A percentile compares a stretch with the other conserved stretches of the same genome.
Conservation (phyloP, 2,888 invertebrate genomes). For the Drosophila flavopinicola region DNA sequence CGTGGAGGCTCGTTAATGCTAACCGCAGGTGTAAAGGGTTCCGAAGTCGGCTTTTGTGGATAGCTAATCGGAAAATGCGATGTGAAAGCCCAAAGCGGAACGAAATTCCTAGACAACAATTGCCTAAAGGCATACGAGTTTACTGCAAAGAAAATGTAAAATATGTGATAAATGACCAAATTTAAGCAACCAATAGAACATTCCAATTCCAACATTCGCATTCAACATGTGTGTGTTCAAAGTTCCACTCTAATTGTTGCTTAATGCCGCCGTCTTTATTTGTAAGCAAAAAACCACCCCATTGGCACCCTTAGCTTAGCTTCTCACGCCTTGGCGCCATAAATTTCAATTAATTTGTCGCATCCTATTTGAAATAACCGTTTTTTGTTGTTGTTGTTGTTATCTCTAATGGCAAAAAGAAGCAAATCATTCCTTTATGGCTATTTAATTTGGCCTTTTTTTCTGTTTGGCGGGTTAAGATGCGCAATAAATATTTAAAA, state of each 20-base stretch:
- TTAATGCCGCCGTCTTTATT: slow-evolving; percentile 39
- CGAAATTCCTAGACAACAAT: slow-evolving; percentile 26
- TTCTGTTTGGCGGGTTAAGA: slow-evolving; percentile 15
- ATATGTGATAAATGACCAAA: neutral
- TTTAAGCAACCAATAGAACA: neutral
- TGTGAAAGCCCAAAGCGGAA: slow-evolving; percentile 18
- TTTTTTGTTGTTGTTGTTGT: slow-evolving; percentile 29
- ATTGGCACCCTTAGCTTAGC: slow-evolving; percentile 8
- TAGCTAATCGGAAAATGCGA: slow-evolving; percentile 17
- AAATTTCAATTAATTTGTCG: slow-evolving; percentile 76
- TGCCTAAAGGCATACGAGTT: slow-evolving; percentile 17
- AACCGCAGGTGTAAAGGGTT: slow-evolving; percentile 44
- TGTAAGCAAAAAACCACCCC: slow-evolving; percentile 2
- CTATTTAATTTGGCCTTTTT: slow-evolving; percentile 67
- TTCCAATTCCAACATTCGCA: slow-evolving; percentile 2
- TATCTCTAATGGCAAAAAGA: slow-evolving; percentile 37
- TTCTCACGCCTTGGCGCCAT: slow-evolving; percentile 61
- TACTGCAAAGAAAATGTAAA: neutral
- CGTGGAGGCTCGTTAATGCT: slow-evolving; percentile 34
- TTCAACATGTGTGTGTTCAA: slow-evolving; percentile 34
- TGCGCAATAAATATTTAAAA: slow-evolving; percentile 56
- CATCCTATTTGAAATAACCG: slow-evolving; percentile 58
- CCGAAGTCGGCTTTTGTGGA: slow-evolving; percentile 14
- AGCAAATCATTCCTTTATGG: slow-evolving; percentile 72
- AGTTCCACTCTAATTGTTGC: slow-evolving; percentile 65